phyloP scores from a whole-genome alignment of 2,888 invertebrate species.

The Ochlodes sylvanus region DNA sequence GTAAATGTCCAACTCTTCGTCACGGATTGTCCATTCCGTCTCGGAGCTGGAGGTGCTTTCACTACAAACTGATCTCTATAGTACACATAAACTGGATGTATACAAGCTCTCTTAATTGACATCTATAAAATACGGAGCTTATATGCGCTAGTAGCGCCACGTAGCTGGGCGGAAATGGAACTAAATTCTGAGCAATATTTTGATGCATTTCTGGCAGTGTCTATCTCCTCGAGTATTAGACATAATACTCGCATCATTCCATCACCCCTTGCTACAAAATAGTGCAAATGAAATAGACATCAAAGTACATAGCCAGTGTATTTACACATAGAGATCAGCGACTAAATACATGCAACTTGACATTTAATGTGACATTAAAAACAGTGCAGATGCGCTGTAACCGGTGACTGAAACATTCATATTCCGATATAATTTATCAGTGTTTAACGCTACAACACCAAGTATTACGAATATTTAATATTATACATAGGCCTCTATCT shows the following conservation, averaged over 20 bases:
- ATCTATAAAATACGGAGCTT: neutral
- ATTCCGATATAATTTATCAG: neutral
- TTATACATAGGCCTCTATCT: conserved; percentile 25
- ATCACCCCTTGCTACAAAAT: too few relatives aligned
- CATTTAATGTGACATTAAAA: conserved; percentile 46
- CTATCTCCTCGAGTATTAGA: too few relatives aligned
- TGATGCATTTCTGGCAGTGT: too few relatives aligned
- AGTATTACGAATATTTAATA: neutral
- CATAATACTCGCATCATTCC: too few relatives aligned
- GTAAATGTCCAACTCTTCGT: conserved; percentile 32
- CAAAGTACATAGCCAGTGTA: too few relatives aligned
- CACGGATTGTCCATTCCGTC: neutral
- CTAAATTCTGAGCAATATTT: too few relatives aligned
- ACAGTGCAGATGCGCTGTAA: conserved; percentile 45
- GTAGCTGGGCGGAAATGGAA: too few relatives aligned
- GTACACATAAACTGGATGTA: neutral
- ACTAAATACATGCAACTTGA: conserved; percentile 43
- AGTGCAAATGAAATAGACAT: too few relatives aligned
- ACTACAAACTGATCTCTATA: neutral
- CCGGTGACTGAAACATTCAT: conserved; percentile 2
- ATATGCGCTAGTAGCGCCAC: too few relatives aligned
- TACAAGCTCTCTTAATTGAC: neutral
- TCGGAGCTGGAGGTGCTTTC: conserved; percentile 31
- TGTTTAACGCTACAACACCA: conserved; percentile 9
- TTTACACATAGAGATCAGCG: conserved; percentile 3